phyloP scores from a whole-genome alignment of 2,888 invertebrate species.

The Sycophila texana region DNA sequence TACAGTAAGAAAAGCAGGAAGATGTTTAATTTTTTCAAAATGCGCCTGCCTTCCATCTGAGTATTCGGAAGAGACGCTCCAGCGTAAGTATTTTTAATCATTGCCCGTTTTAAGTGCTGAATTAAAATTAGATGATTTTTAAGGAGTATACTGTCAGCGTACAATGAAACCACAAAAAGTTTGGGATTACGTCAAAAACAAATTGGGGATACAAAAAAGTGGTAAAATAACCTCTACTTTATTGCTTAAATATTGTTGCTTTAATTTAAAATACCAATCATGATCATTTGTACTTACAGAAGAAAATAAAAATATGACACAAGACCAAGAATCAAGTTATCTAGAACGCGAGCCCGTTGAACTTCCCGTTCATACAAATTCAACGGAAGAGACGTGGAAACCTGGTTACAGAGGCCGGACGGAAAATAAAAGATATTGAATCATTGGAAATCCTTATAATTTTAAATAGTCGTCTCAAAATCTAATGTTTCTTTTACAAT shows the following conservation, averaged over 20 bases:
- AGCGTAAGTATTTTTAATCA: conserved; percentile 28
- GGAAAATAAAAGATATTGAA: conserved; percentile 55
- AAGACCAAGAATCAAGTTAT: conserved; percentile 16
- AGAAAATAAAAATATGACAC: conserved; percentile 11
- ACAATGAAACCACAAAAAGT: background rate
- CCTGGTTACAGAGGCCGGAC: conserved; percentile 56
- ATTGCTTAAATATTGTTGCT: background rate
- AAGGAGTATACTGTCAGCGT: conserved; percentile 13
- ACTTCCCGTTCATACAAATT: conserved; percentile 37
- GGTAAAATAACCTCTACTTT: conserved; percentile 38
- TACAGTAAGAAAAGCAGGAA: conserved; percentile 13
- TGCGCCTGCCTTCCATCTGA: conserved; percentile 42
- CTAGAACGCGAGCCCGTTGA: conserved; percentile 8
- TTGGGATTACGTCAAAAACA: conserved; percentile 56
- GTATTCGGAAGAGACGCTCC: conserved; percentile 25
- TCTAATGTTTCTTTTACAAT: too few species aligned
- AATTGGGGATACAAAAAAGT: conserved; percentile 52
- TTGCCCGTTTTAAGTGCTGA: background rate
- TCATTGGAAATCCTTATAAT: background rate
- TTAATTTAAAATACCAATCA: background rate
- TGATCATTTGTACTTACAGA: background rate
- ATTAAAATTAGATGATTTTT: conserved; percentile 1
- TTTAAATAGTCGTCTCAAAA: background rate
- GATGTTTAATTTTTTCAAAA: conserved; percentile 32
- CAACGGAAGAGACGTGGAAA: conserved; percentile 54